Evolutionary conservation across 2,888 invertebrate species (phyloP).

Genomic region (Anthrax anthrax): DNA sequence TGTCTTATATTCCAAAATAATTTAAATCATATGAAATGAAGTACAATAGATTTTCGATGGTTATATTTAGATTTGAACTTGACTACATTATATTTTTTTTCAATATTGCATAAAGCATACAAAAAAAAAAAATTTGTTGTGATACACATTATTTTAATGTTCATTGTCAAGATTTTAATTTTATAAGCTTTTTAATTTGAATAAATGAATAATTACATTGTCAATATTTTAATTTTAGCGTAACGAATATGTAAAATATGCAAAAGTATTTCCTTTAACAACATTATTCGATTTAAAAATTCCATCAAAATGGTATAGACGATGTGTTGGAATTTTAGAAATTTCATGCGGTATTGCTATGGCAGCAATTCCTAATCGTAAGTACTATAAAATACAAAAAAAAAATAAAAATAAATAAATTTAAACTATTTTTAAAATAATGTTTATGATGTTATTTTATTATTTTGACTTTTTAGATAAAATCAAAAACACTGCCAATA

Average conservation of each 20-base stretch:
- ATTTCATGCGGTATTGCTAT: conserved; percentile 70
- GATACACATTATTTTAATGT: no score
- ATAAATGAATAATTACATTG: no score
- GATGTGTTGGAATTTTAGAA: conserved; percentile 70
- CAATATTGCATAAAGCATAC: no score
- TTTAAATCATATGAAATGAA: no score
- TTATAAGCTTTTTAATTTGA: background rate
- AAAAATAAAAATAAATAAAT: background rate
- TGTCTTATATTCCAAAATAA: background rate
- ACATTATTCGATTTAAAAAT: conserved; percentile 71
- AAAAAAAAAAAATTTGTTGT: no score
- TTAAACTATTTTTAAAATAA: no score
- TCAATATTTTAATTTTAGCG: conserved; percentile 49
- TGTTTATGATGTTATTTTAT: no score
- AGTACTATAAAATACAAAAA: conserved; percentile 28
- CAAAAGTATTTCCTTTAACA: conserved; percentile 82
- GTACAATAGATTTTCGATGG: background rate
- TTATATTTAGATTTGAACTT: conserved; percentile 5
- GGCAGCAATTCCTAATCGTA: conserved; percentile 72
- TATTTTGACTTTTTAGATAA: conserved; percentile 50
- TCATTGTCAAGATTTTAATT: no score
- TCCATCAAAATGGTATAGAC: conserved; percentile 83
- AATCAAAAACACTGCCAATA: conserved; percentile 80
- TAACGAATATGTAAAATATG: conserved; percentile 88
- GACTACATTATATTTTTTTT: background rate